Evolutionary conservation across 1,140 invertebrate genomes (phyloP).

Genomic region (Oedothorax gibbosus): DNA sequence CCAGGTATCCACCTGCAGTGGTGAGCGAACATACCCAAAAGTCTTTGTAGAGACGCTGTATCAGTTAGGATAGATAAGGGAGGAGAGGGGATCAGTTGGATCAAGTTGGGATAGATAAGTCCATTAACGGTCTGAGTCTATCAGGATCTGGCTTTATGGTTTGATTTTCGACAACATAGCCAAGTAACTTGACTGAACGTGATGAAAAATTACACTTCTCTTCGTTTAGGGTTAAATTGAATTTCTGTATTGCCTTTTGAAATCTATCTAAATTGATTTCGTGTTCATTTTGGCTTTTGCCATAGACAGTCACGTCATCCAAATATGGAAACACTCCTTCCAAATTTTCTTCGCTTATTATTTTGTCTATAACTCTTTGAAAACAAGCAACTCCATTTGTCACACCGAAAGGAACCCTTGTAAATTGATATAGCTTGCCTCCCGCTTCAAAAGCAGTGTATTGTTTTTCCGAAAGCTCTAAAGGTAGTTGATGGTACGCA

Average conservation of each 20-base stretch:
- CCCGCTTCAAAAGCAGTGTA: constrained; percentile 64
- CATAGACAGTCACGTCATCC: constrained; percentile 62
- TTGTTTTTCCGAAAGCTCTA: constrained; percentile 60
- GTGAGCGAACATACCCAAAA: constrained; percentile 35
- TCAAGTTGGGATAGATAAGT: constrained; percentile 47
- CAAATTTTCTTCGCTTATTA: constrained; percentile 65
- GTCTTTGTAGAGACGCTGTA: constrained; percentile 14
- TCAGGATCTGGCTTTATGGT: constrained; percentile 51
- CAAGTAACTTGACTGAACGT: constrained; percentile 48
- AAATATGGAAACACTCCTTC: constrained; percentile 55
- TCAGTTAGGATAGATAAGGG: constrained; percentile 30
- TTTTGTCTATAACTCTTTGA: constrained; percentile 67
- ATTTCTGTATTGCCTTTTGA: background rate
- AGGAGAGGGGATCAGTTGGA: too few relatives aligned
- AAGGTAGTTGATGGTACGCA: constrained; percentile 66
- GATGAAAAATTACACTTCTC: constrained; percentile 16
- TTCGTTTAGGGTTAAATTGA: constrained; percentile 26
- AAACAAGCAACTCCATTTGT: constrained; percentile 64
- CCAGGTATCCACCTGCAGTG: background rate
- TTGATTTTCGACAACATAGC: constrained; percentile 28
- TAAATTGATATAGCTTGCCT: constrained; percentile 65
- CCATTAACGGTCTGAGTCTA: constrained; percentile 24
- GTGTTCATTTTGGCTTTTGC: constrained; percentile 42
- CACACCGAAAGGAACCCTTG: constrained; percentile 67
- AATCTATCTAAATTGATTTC: constrained; percentile 36